Conservation (phyloP, 2,888 invertebrate genomes). For the Vannuccia rotundouncinata region DNA sequence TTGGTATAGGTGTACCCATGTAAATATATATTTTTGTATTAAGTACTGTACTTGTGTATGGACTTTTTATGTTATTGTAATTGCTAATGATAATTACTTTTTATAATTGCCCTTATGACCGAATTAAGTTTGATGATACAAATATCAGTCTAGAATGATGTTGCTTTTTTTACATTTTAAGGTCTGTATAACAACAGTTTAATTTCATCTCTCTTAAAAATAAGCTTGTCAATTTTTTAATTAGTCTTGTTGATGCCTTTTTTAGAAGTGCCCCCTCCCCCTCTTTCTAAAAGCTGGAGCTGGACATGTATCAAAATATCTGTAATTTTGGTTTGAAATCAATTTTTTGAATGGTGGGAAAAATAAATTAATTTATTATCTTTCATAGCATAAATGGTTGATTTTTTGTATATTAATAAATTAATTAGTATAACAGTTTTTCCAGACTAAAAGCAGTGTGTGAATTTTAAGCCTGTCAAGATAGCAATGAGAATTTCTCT, state of each 20-base stretch:
- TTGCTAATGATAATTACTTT: too few relatives aligned
- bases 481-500: too few relatives aligned
- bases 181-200: neutral
- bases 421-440: too few relatives aligned
- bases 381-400: too few relatives aligned
- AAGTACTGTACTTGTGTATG: neutral
- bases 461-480: too few relatives aligned
- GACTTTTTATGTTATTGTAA: neutral
- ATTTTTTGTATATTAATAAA: too few relatives aligned
- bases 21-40: neutral
- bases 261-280: neutral
- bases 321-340: too few relatives aligned
- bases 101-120: neutral
- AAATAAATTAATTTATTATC: too few relatives aligned
- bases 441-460: too few relatives aligned
- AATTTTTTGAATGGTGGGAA: too few relatives aligned
- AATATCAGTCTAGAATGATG: slow-evolving; percentile 15
- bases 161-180: neutral
- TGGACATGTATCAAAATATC: too few relatives aligned
- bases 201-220: neutral
- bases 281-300: slow-evolving; percentile 15
- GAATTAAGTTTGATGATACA: neutral
- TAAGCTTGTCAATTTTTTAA: neutral
- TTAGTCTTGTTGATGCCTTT: neutral
- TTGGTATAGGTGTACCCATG: too few relatives aligned